Base-by-base conservation (phyloP, 2,113 vertebrate species). In the Chunga burmeisteri region DNA sequence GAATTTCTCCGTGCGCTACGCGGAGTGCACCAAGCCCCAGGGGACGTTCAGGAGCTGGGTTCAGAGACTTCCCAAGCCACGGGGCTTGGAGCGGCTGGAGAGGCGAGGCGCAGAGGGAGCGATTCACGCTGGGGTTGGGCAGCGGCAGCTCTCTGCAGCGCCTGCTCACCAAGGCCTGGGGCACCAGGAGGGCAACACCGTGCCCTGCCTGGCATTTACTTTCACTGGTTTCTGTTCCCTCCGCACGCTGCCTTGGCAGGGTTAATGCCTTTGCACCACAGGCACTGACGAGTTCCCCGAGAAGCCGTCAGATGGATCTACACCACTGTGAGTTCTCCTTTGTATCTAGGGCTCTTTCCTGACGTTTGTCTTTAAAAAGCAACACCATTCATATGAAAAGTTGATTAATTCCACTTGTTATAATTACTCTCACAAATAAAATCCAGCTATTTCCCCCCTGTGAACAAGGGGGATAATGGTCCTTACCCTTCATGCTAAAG, bases 351-450 rank as follows among this genome's bases (percentile, higher is more conserved):
- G 22, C 87, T 88, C 71, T 58, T 78, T 77, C 84, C 72, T 7
- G 29, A 36, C 40, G 1, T 87, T 81, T 61, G 77, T 58, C 91
- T 92, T 85, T 94, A 89, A 96, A 96, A 96, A 94, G 94, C 73
- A 95, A 42, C 44, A 2, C 83, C 91, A 42, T 88, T 94, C 73
- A 47, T 29, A 68, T 0, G 40, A 91, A 38, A 84, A 96, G 90
- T 81, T 96, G 94, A 96, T 96, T 91, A 95, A 95, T 84, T 81
- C 73, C 88, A 87, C 96, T 96, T 18, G 52, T 94, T 81, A 27
- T 91, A 96, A 97, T 95, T 94, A 94, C 49, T 58, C 40, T 30
- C 44, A 29, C 83, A 94, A 96, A 94, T 27, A 79, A 95, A 92
- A 97, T 55, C 65, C 91, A 84, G 86, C 91, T 20, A 4, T 81